A percentile compares a stretch with the other conserved stretches of the same genome.
Evolutionary conservation across 2,113 vertebrate species (phyloP).

Genomic region (Alethe castanea): DNA sequence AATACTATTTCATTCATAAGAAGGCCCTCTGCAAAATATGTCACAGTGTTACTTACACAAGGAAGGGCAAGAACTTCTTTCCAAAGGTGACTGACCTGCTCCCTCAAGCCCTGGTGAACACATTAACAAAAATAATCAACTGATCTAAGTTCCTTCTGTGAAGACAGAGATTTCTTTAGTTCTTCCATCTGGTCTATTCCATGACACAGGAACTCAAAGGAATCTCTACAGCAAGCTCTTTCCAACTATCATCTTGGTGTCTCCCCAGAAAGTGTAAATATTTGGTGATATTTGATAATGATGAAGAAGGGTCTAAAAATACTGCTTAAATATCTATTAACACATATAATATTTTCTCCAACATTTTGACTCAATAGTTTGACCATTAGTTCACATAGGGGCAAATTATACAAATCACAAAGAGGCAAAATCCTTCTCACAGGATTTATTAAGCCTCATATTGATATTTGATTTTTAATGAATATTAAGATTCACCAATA

Average conservation of each 20-base stretch:
- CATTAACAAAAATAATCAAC: not conserved
- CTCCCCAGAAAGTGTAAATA: not conserved
- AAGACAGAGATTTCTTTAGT: not conserved
- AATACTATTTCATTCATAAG: not conserved
- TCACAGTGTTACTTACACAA: not conserved
- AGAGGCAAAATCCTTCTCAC: not conserved
- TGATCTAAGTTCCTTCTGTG: not conserved
- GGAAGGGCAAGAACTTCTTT: not conserved
- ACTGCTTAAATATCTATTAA: not conserved
- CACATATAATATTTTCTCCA: not conserved
- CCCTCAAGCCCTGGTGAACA: not conserved
- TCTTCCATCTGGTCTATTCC: not conserved
- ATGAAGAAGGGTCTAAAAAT: not conserved
- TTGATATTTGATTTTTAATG: not conserved
- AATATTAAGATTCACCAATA: not conserved
- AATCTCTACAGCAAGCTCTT: not conserved
- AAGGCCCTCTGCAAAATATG: not conserved
- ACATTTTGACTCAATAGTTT: not conserved
- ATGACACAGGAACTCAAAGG: not conserved
- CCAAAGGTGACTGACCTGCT: not conserved
- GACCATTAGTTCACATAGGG: not conserved
- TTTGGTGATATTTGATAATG: not conserved
- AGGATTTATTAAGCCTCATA: not conserved
- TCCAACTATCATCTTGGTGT: not conserved
- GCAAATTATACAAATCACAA: not conserved